phyloP scores from a whole-genome alignment of 2,797 vertebrate genomes.

The Cetoscarus ocellatus region DNA sequence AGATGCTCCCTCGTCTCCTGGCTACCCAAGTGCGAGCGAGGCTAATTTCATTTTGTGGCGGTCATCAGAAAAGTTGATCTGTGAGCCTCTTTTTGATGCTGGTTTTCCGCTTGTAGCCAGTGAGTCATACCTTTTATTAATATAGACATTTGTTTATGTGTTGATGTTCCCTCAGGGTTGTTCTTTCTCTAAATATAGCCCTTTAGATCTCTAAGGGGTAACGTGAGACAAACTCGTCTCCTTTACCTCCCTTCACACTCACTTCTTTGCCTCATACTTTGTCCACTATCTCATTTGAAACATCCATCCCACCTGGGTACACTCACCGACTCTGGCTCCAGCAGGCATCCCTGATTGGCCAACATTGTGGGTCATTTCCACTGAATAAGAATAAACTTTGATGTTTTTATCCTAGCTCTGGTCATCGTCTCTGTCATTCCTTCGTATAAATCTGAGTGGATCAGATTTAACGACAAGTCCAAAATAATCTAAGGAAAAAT shows the following conservation, averaged over 20 bases:
- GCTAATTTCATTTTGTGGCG: constrained; percentile 64
- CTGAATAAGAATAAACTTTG: background rate
- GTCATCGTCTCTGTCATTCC: constrained; percentile 40
- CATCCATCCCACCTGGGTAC: constrained; percentile 31
- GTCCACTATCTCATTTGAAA: constrained; percentile 31
- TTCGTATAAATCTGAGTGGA: constrained; percentile 52
- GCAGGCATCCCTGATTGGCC: constrained; percentile 1
- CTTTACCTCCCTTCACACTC: constrained; percentile 51
- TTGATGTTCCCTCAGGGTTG: constrained; percentile 75
- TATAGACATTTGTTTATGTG: constrained; percentile 74
- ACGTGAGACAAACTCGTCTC: constrained; percentile 69
- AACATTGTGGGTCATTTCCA: constrained; percentile 4
- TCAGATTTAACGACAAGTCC: constrained; percentile 77
- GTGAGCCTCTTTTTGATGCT: constrained; percentile 52
- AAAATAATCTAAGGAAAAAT: constrained; percentile 71
- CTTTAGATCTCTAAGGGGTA: constrained; percentile 76
- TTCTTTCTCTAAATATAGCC: constrained; percentile 78
- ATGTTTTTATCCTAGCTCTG: constrained; percentile 14
- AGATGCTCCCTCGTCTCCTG: background rate
- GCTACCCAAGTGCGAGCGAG: background rate
- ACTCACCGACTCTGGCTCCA: constrained; percentile 5
- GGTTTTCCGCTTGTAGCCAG: constrained; percentile 46
- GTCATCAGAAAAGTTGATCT: constrained; percentile 74
- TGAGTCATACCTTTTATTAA: constrained; percentile 81
- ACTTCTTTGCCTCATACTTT: constrained; percentile 33